Percentiles rank a stretch among this genome's conserved stretches.
phyloP scores from a whole-genome alignment of 2,888 invertebrate species.

The Mythimna lalbum region DNA sequence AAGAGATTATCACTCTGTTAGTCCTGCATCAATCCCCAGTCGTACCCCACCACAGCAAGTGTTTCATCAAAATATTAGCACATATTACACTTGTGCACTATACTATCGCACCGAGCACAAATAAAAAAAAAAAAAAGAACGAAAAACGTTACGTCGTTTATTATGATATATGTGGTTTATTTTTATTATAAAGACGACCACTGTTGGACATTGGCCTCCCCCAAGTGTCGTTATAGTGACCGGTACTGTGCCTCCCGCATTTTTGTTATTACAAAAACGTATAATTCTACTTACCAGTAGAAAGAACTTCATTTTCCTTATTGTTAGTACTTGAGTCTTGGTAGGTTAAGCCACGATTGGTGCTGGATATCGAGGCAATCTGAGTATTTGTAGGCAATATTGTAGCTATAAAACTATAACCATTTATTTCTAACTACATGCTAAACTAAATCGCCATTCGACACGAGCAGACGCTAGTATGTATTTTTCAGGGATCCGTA shows the following conservation, averaged over 20 bases:
- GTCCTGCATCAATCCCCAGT: neutral
- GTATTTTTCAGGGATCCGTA: neutral
- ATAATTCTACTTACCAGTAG: slow-evolving; percentile 15
- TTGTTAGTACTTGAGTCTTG: neutral
- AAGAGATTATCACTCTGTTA: no score
- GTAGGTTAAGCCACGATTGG: neutral
- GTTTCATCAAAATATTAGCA: no score
- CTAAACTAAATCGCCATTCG: slow-evolving; percentile 32
- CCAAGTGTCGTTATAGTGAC: no score
- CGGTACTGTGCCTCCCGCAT: no score
- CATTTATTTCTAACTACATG: neutral
- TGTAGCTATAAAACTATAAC: neutral
- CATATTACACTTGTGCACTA: neutral
- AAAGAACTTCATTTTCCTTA: slow-evolving; percentile 22
- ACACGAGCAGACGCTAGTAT: neutral
- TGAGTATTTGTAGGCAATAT: slow-evolving; percentile 17
- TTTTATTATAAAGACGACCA: no score
- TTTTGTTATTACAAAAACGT: neutral
- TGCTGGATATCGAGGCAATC: neutral
- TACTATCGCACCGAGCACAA: no score
- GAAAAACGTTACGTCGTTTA: no score
- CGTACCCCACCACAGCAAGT: neutral
- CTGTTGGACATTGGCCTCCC: no score
- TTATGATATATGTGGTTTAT: no score
- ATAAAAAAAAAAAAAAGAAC: no score